These are phyloP conservation scores for Ischnura elegans DNA, from an alignment of 2,888 invertebrate species.

Conservation along the genomic window DNA sequence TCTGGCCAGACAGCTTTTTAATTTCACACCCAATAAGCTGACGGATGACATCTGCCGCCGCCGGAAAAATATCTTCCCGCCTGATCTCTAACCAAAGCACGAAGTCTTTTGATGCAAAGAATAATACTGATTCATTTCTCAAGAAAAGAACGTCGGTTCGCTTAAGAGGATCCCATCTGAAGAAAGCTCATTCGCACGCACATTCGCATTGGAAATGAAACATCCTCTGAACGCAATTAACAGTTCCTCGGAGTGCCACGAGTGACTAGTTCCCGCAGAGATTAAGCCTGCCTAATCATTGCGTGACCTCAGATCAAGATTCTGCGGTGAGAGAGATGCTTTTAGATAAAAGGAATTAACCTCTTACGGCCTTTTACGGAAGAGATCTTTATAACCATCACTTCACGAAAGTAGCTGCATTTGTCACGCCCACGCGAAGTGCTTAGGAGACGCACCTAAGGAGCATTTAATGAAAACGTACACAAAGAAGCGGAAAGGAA, in stretches of 20 bases:
- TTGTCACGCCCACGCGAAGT: background rate
- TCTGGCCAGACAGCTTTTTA: background rate
- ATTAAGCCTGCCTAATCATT: constrained; percentile 4
- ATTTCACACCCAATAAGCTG: background rate
- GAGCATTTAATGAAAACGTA: background rate
- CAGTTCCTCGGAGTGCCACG: background rate
- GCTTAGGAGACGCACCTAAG: background rate
- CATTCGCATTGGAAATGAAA: background rate
- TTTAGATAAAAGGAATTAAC: background rate
- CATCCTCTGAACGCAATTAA: background rate
- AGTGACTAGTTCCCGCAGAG: background rate
- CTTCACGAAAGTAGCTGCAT: background rate
- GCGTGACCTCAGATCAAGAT: background rate
- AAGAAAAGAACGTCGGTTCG: background rate
- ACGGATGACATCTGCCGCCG: background rate
- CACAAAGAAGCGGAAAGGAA: background rate
- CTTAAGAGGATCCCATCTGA: background rate
- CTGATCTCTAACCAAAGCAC: background rate
- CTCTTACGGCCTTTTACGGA: background rate
- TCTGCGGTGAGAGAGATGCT: background rate
- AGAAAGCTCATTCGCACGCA: background rate
- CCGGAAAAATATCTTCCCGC: background rate
- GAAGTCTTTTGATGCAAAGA: background rate
- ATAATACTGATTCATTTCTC: background rate
- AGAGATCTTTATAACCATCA: constrained; percentile 18